Evolutionary conservation across 2,797 vertebrate species (phyloP), one percentile per base, ranked within the genome.

Genomic region (Furcifer pardalis): DNA sequence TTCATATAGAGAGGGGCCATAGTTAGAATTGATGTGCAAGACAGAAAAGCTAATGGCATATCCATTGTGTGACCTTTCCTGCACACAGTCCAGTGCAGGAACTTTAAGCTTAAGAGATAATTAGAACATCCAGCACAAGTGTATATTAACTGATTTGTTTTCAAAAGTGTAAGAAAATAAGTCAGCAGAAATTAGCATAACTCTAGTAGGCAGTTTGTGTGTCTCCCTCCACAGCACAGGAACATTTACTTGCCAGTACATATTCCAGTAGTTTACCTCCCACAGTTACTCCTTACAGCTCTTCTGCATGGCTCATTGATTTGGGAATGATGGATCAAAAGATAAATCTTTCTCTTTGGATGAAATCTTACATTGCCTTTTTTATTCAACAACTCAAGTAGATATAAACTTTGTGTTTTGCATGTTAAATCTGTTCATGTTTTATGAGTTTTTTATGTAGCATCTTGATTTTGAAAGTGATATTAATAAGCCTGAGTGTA

Each of bases 331-430:
- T 62, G 2, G 2, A 44, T 89, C 1, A 90, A 88, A 60, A 37
- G 15, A 17, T 68, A 6, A 27, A 21, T 25, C 2, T 27, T 19
- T 75, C 75, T 69, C 77, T 56, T 9, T 62, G 2, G 2, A 44
- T 89, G 1, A 90, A 88, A 60, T 23, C 76, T 83, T 52, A 76
- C n/a, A 32, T 66, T 40, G 19, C 27, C 46, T 27, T 25, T 63
- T 81, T 5, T 69, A 46, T 73, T 13, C 63, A 74, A 27, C 42
- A n/a, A 42, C 10, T 81, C 19, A 35, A 49, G 19, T 56, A 27
- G 27, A 72, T 17, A 52, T 19, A 37, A 7, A 65, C 85, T 49
- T 49, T n/a, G 12, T 8, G 2, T 40, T 17, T 65, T 49, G 3
- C 59, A 84, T 56, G 80, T 15, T 25, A 42, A 78, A 44, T 73